Evolutionary conservation across 2,797 vertebrate species (phyloP).

Genomic region (Leucoraja ocellata): DNA sequence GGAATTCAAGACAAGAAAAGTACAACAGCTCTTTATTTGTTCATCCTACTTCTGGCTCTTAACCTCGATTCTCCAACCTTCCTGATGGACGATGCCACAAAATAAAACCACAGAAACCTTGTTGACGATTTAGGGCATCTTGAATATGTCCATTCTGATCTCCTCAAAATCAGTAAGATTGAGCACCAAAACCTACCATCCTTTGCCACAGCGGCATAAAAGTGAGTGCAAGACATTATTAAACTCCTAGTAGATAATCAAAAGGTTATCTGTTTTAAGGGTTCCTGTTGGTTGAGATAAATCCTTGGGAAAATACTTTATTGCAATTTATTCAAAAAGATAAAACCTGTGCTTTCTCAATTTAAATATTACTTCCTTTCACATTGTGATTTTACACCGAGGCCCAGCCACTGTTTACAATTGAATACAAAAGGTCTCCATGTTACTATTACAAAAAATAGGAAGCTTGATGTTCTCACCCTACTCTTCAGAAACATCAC

Average conservation of each 20-base stretch:
- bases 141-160: not conserved
- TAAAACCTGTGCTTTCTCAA: conserved; percentile 8
- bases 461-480: not conserved
- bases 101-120: not conserved
- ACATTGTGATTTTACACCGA: not conserved
- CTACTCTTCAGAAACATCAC: not conserved
- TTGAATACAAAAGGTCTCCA: not conserved
- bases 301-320: no score
- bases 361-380: not conserved
- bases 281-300: no score
- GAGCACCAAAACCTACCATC: not conserved
- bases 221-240: not conserved
- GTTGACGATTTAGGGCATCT: not conserved
- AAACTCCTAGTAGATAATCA: not conserved
- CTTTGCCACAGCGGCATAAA: not conserved
- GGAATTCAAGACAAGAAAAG: not conserved
- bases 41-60: not conserved
- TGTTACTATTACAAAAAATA: not conserved
- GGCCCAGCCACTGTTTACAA: not conserved
- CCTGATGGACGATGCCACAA: no score
- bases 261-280: not conserved
- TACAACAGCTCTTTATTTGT: not conserved
- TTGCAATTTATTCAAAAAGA: not conserved
- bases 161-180: not conserved
- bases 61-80: not conserved